Base-by-base conservation (phyloP, 1,140 invertebrate genomes). In the Lordiphosa stackelbergi region DNA sequence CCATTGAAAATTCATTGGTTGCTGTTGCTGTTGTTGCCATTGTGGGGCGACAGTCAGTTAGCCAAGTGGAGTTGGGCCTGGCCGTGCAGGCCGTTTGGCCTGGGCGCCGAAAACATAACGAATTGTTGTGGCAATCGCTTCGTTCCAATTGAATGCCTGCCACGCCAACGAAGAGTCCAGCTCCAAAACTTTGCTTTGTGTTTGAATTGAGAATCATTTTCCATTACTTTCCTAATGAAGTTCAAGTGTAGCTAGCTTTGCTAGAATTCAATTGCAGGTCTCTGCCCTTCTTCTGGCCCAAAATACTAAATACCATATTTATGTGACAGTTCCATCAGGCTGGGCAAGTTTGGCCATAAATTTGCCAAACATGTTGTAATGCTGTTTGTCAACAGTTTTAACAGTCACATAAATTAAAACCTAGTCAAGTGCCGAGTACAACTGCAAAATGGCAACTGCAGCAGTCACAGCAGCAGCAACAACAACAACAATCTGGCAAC, bases 101-200 rank as follows among this genome's bases (percentile, higher is more conserved):
- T 69, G 69, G 70, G 74, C 75, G 77, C 68, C 78, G 71, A 81
- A 81, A 81, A 81, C 75, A 81, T 81, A 81, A 81, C 75, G 75
- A 81, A 81, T 81, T 81, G 75, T 81, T 83, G 77, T 83, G 77
- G 75, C 77, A 83, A 81, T 81, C 75, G 75, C 64, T 81, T 81
- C 75, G 75, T 81, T 81, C 75, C 75, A 81, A 77, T 81, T 81
- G 75, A 81, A 81, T 81, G 75, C 71, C 63, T 64, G 77, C 77
- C 74, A 78, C 75, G 61, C 74, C 75, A 62, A 66, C 48, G 40
- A 71, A 74, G 73, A 47, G 38, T 65, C 55, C 55, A 60, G 43
- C 55, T 58, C 60, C 46, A 48, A 40, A 53, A 53, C 19, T 41
- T 53, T 41, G 51, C 22, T 31, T 35, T 43, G 42, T 11, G 41